Percentiles rank a stretch among this genome's conserved stretches.
Conservation (phyloP, 2,888 invertebrate genomes). For the Aphodius sticticus region DNA sequence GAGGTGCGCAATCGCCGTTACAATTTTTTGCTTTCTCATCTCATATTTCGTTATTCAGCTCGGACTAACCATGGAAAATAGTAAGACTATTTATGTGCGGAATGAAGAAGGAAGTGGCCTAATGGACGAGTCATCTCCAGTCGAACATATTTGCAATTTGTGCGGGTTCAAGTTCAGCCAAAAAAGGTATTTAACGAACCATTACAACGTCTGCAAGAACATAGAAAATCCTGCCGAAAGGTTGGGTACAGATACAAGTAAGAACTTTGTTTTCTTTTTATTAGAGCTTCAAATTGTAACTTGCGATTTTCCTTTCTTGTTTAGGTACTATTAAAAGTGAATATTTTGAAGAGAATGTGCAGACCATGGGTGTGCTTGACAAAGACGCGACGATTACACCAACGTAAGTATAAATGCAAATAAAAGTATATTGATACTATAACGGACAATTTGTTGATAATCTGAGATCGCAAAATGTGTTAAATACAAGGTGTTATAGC, state of each 20-base stretch:
- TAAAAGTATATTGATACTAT: too few species aligned
- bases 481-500: too few species aligned
- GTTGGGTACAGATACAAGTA: not conserved
- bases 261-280: not conserved
- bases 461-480: too few species aligned
- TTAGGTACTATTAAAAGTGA: not conserved
- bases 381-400: not conserved
- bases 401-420: not conserved
- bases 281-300: not conserved
- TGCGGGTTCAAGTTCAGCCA: not conserved
- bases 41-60: too few species aligned
- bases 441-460: too few species aligned
- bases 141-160: not conserved
- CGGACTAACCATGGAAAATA: not conserved
- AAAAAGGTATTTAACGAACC: not conserved
- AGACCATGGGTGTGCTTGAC: not conserved
- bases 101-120: not conserved
- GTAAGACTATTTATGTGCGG: not conserved
- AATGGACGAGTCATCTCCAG: too few species aligned
- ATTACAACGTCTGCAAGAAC: not conserved
- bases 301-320: not conserved
- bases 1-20: too few species aligned
- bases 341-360: not conserved
- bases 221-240: not conserved
- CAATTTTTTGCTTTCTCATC: too few species aligned